phyloP scores from a whole-genome alignment of 2,797 vertebrate species.

The Tapirus indicus region DNA sequence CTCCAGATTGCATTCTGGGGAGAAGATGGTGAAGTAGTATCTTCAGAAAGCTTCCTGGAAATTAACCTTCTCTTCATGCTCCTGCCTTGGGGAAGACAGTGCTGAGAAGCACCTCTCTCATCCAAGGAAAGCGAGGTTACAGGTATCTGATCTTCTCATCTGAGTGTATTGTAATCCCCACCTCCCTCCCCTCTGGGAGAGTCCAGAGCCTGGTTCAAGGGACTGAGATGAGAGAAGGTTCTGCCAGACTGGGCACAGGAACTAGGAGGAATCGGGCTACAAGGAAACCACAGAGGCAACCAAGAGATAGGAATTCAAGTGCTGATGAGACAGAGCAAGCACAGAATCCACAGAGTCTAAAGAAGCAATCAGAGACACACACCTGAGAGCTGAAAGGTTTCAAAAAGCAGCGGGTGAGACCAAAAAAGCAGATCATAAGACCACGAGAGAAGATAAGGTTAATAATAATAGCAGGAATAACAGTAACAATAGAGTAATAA shows the following conservation, averaged over 20 bases:
- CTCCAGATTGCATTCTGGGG: constrained; percentile 69
- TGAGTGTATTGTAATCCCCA: no score
- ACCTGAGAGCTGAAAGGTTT: background rate
- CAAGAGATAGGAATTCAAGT: background rate
- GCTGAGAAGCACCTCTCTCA: constrained; percentile 60
- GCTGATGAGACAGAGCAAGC: no score
- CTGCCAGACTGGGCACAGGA: background rate
- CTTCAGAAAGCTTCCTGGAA: constrained; percentile 76
- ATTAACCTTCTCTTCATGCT: constrained; percentile 75
- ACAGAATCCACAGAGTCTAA: background rate
- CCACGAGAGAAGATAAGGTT: background rate
- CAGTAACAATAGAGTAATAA: background rate
- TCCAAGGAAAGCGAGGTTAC: background rate
- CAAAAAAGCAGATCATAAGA: background rate
- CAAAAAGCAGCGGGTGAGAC: background rate
- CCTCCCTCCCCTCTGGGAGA: background rate
- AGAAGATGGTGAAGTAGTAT: background rate
- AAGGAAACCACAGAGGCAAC: background rate
- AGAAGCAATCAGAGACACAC: background rate
- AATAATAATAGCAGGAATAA: background rate
- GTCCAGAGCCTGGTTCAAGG: background rate
- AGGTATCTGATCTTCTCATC: constrained; percentile 68
- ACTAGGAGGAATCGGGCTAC: background rate
- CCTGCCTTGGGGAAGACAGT: constrained; percentile 65
- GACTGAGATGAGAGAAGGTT: background rate